A percentile compares a stretch with the other conserved stretches of the same genome.
phyloP scores from a whole-genome alignment of 2,797 vertebrate genomes.

The Periparus ater region DNA sequence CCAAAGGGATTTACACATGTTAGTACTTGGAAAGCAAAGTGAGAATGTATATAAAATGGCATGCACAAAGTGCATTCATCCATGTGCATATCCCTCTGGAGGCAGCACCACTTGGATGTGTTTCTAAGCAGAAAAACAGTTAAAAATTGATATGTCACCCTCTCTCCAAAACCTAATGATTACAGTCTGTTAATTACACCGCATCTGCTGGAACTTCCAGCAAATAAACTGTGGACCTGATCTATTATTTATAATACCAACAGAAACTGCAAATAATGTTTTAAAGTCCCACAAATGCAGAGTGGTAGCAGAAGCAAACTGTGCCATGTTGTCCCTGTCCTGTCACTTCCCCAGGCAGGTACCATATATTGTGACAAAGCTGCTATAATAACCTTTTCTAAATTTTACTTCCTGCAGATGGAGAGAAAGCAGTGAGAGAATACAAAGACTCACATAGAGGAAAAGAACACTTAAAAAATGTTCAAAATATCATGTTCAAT shows the following conservation, averaged over 20 bases:
- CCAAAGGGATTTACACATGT: slow-evolving; percentile 60
- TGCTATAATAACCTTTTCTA: not conserved
- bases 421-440: not conserved
- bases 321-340: not conserved
- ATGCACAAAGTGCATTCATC: slow-evolving; percentile 37
- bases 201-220: slow-evolving; percentile 30
- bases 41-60: slow-evolving; percentile 47
- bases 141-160: slow-evolving; percentile 35
- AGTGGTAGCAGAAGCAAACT: not conserved
- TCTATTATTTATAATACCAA: slow-evolving; percentile 2
- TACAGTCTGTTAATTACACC: slow-evolving; percentile 56
- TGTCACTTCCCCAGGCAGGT: not conserved
- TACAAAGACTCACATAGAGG: not conserved
- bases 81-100: slow-evolving; percentile 46
- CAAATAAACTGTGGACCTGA: slow-evolving; percentile 10
- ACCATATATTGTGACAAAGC: not conserved
- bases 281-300: not conserved
- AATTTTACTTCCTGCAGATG: slow-evolving; percentile 1
- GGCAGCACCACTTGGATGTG: slow-evolving; percentile 36
- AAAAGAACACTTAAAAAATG: not conserved
- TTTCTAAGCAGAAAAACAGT: slow-evolving; percentile 43
- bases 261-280: not conserved
- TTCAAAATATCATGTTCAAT: not conserved
- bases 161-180: slow-evolving; percentile 41
- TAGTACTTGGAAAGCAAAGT: slow-evolving; percentile 57